Evolutionary conservation across 2,113 vertebrate genomes (phyloP), one percentile per base, ranked within the genome.

Genomic region (Callipepla squamata): DNA sequence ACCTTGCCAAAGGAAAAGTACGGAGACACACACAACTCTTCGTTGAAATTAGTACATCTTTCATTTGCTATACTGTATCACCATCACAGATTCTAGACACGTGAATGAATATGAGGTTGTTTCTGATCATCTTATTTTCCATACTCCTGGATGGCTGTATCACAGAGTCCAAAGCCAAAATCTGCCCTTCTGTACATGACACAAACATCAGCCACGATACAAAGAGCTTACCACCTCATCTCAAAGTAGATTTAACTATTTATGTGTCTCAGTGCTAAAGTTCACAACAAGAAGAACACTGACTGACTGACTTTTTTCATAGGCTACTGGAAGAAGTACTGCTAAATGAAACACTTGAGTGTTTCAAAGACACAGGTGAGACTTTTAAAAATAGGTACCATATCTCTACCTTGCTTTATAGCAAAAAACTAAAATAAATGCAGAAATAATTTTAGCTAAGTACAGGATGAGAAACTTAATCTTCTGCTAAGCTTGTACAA

Each of bases 201-300:
- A 70, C 15, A 85, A 85, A 80, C 15, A 62, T 23, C 10, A 25
- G 34, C 73, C 55, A 40, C 3, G 1, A 21, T 44, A 63, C 75
- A 50, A 75, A 83, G 68, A 91, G 89, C 79, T 93, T 96, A 96
- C 38, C 51, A 91, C 79, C 59, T 93, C 89, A 96, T 55, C 51
- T 78, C 58, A 85, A 95, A 94, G 76, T 3, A 83, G 89, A 88
- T 88, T 94, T 87, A 85, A 91, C 87, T 94, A 92, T 91, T 94
- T 91, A 77, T 92, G 72, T 70, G 77, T 80, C 87, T 85, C 85
- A 80, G 42, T 23, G 47, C 19, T 67, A 2, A 88, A 93, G 87
- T 88, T 96, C 76, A 80, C 80, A 77, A 28, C 51, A 90, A 18
- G 50, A 93, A 80, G 36, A 89, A 73, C 25, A 76, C 4, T 74